Percentiles rank a stretch among this genome's conserved stretches.
phyloP scores from a whole-genome alignment of 1,140 invertebrate genomes.

The Drosophila lini region DNA sequence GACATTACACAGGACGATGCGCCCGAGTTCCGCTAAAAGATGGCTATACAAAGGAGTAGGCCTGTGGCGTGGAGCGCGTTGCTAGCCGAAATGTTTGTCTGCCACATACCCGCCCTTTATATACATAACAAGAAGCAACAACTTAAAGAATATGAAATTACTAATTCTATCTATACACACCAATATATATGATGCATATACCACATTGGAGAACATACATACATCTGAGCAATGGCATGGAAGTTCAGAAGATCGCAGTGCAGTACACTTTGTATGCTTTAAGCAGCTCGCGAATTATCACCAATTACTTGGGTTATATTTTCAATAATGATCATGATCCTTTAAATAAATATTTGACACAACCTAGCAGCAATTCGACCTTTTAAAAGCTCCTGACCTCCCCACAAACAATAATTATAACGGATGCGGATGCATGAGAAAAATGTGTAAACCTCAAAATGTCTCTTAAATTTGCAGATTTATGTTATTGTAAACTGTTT shows the following conservation, averaged over 20 bases:
- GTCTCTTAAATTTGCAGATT: conserved; percentile 61
- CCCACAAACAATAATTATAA: conserved; percentile 61
- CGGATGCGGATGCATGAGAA: conserved; percentile 17
- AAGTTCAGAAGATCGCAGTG: conserved; percentile 35
- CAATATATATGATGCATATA: conserved; percentile 72
- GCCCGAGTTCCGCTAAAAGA: conserved; percentile 81
- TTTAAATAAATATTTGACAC: conserved; percentile 67
- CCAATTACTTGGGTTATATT: conserved; percentile 40
- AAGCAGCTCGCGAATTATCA: conserved; percentile 58
- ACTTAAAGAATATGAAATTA: conserved; percentile 81
- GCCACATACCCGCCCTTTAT: conserved; percentile 84
- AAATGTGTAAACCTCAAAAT: conserved; percentile 51
- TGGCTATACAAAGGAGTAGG: conserved; percentile 60
- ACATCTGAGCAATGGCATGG: conserved; percentile 57
- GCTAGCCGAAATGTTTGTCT: conserved; percentile 82
- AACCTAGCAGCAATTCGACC: conserved; percentile 66
- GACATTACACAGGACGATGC: conserved; percentile 97
- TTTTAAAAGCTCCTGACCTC: conserved; percentile 51
- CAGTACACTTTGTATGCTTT: conserved; percentile 64
- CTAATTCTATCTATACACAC: conserved; percentile 74
- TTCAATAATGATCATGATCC: conserved; percentile 46
- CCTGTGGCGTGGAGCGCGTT: conserved; percentile 63
- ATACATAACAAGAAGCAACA: conserved; percentile 75
- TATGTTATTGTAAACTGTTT: conserved; percentile 71
- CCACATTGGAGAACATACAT: conserved; percentile 60